Evolutionary conservation across 2,888 invertebrate species (phyloP), one percentile per base, ranked within the genome.

Genomic region (Poecilobothrus nobilitatus): DNA sequence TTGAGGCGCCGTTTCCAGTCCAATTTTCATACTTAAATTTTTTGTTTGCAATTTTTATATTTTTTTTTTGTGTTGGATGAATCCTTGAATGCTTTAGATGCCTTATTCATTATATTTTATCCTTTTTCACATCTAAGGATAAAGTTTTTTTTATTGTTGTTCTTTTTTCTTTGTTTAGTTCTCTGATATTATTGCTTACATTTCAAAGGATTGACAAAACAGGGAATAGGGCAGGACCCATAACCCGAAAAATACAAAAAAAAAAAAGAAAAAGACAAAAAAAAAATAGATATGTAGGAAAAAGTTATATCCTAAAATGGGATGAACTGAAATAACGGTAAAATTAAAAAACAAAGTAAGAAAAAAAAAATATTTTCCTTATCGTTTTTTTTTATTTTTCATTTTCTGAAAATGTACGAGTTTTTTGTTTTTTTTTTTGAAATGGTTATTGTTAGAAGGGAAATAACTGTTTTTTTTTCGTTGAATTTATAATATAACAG

Each of bases 71-170:
- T 53, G 7, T 53, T 53, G 53, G n/a, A 53, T 53, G 53, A 53
- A 53, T 53, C 53, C 53, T 53, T 53, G 53, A 53, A 53, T 53
- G 18, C 18, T 18, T 18, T 53, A 15, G 18, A 53, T 53, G 53
- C 53, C 53, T 53, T 53, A 53, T 53, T 53, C 53, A 53, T 53
- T 53, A 53, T 53, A 53, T 53, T 53, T 15, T 53, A 53, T 53
- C 53, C 53, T 53, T 53, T 53, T 53, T 53, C n/a, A 12, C 18
- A n/a, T 53, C 53, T 53, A 53, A 53, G 18, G 53, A 53, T n/a
- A 18, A 18, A n/a, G 18, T 18, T 18, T 53, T 53, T 53, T 27
- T 27, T 53, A n/a, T 53, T 53, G 1, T 53, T 53, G 12, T 53
- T 53, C 1, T 53, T 53, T 2, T 53, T 53, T 15, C 18, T 53